Percentiles rank a stretch among this genome's conserved stretches.
phyloP scores from a whole-genome alignment of 2,888 invertebrate genomes.

The Syrphus vitripennis region DNA sequence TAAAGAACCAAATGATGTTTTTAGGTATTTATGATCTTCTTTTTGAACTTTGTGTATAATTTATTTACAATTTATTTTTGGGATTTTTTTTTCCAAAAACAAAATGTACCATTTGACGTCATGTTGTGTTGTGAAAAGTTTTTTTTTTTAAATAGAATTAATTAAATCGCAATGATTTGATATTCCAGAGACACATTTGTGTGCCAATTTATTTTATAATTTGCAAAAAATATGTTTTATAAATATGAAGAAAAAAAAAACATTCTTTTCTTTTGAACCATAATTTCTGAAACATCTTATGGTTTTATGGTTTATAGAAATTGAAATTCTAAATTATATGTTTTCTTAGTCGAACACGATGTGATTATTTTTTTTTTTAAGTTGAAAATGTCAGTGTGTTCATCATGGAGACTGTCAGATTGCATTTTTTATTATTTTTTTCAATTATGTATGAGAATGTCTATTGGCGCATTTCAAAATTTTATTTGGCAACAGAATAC shows the following conservation, averaged over 20 bases:
- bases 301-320: neutral
- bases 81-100: neutral
- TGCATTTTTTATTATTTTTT: neutral
- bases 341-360: neutral
- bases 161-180: slow-evolving; percentile 14
- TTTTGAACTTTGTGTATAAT: neutral
- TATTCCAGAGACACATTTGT: slow-evolving; percentile 52
- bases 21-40: neutral
- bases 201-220: slow-evolving; percentile 35
- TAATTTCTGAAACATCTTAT: neutral
- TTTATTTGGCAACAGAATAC: neutral
- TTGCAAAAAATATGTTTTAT: neutral
- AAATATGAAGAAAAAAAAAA: slow-evolving; percentile 8
- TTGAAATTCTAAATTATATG: neutral
- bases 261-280: neutral
- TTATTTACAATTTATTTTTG: slow-evolving; percentile 26
- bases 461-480: neutral
- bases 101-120: slow-evolving; percentile 43
- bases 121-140: neutral
- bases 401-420: neutral
- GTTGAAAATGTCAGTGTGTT: too few relatives aligned
- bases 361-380: neutral
- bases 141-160: slow-evolving; percentile 42
- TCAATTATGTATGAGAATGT: neutral
- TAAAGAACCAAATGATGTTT: neutral